Percentiles rank a stretch among this genome's conserved stretches.
Evolutionary conservation across 2,113 vertebrate species (phyloP).

Genomic region (Ovibos moschatus): DNA sequence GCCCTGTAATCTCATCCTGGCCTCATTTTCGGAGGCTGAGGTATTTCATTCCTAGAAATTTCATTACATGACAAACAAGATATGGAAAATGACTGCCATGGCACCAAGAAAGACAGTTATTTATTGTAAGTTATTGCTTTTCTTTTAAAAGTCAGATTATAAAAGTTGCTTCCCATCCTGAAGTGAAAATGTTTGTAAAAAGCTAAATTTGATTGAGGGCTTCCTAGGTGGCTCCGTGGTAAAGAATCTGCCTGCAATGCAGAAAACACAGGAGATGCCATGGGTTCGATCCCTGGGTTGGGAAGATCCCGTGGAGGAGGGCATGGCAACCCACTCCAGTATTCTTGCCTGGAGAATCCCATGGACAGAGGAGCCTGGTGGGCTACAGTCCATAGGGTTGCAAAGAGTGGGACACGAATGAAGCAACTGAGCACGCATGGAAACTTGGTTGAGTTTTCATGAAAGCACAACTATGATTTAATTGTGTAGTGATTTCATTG

Average conservation of each 20-base stretch:
- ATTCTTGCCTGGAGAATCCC: neutral
- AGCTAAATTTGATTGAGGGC: neutral
- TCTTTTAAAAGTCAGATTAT: constrained; percentile 5
- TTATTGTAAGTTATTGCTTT: neutral
- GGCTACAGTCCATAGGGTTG: neutral
- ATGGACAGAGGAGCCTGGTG: neutral
- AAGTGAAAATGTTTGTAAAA: neutral
- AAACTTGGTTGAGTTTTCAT: neutral
- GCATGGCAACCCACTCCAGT: neutral
- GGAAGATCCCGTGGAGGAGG: neutral
- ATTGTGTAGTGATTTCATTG: neutral
- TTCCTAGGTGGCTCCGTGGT: neutral
- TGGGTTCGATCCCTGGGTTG: neutral
- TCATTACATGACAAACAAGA: neutral
- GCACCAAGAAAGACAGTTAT: neutral
- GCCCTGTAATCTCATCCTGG: neutral
- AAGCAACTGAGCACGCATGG: neutral
- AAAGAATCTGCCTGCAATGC: neutral
- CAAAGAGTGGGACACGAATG: neutral
- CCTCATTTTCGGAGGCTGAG: neutral
- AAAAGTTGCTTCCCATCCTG: neutral
- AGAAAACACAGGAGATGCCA: neutral
- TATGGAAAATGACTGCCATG: neutral
- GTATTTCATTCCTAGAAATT: neutral
- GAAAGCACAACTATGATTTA: neutral